Base-by-base conservation (phyloP, 2,797 vertebrate species). In the Peromyscus melanophrys region DNA sequence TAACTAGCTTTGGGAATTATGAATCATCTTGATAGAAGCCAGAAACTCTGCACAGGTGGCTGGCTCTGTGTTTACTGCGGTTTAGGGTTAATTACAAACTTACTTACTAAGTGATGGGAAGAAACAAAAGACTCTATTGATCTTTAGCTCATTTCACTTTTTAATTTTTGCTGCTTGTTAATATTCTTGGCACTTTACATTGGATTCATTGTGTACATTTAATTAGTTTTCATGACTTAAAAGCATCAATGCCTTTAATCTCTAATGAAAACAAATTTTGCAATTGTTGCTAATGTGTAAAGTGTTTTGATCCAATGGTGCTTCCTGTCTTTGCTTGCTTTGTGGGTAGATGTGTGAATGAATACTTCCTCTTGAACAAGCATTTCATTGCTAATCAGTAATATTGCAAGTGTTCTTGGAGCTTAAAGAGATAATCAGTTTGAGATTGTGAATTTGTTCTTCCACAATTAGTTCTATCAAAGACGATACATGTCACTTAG, bases 181-280 rank as follows among this genome's bases (percentile, higher is more conserved):
- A 71, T 97, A 73, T 95, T 94, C 71, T 88, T 88, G 31, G 90
- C 73, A 94, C 55, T 94, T 95, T 88, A 27, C 12, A 76, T 76
- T 94, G 90, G 80, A 77, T 31, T 11, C 14, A 34, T n/a, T 92
- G 7, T 61, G 19, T 16, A 69, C 1, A 49, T 31, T 96, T 71
- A 71, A 8, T 96, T 90, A 63, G 6, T 93, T 94, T 90, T 75
- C 46, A 71, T 90, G 34, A 88, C 83, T 88, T 89, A 81, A 92
- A 94, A 86, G 57, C 4, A 80, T 49, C 46, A 57, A 2, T 85
- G 40, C 88, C 52, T 94, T 91, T 88, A 81, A 84, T 94, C 73
- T 81, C 65, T 13, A 94, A 7, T 82, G 90, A 96, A 96, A 95
- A 34, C 61, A 96, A 55, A 77, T 63, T 75, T 89, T 9, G 34